Conservation (phyloP, 2,797 vertebrate genomes). For the Peromyscus eremicus region DNA sequence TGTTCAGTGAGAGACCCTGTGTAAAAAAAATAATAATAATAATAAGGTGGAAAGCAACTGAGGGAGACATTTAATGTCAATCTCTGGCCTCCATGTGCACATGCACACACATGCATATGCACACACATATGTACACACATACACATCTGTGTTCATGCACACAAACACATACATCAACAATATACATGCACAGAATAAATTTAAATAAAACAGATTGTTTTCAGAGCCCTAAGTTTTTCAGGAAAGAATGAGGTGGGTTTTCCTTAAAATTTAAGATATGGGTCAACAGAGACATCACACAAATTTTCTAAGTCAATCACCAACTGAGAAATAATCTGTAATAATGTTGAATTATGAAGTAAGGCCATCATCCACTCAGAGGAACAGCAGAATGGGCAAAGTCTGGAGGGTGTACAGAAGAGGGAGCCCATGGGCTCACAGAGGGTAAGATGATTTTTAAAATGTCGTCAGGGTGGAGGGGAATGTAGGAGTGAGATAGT, state of each 20-base stretch:
- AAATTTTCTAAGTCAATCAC: background rate
- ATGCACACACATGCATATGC: background rate
- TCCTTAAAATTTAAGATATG: constrained; percentile 7
- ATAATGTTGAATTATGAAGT: background rate
- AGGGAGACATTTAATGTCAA: background rate
- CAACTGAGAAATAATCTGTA: background rate
- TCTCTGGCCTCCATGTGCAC: background rate
- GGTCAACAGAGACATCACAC: background rate
- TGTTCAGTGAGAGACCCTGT: background rate
- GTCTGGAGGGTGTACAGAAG: background rate
- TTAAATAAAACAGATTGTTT: background rate
- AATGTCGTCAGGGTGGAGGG: background rate
- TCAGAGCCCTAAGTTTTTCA: background rate
- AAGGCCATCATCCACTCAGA: background rate
- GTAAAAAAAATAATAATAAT: background rate
- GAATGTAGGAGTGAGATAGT: background rate
- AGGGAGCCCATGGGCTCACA: background rate
- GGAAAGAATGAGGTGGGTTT: background rate
- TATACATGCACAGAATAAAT: background rate
- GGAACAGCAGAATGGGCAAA: background rate
- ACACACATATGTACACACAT: background rate
- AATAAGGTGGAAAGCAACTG: background rate
- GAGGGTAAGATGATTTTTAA: background rate
- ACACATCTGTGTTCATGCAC: background rate
- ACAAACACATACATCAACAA: background rate